A percentile compares a stretch with the other conserved stretches of the same genome.
phyloP scores from a whole-genome alignment of 2,797 vertebrate genomes.

The Philypnodon macrostomus region DNA sequence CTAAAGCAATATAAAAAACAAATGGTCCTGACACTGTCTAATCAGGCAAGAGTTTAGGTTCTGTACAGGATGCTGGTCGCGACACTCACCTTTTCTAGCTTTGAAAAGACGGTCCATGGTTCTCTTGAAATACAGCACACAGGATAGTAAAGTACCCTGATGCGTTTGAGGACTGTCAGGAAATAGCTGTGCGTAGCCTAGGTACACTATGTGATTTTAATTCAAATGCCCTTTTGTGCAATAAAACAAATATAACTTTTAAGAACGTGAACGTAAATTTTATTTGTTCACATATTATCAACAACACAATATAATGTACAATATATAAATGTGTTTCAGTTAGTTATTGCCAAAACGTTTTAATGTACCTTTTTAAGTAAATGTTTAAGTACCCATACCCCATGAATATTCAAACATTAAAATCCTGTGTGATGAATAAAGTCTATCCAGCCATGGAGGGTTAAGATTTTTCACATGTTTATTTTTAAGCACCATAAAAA shows the following conservation, averaged over 20 bases:
- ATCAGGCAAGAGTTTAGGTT: rapidly evolving
- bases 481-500: slow-evolving; percentile 81
- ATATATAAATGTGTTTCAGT: slow-evolving; percentile 3
- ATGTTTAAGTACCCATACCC: background rate
- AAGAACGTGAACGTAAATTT: slow-evolving; percentile 6
- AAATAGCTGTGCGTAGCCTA: background rate
- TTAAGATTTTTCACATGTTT: slow-evolving; percentile 74
- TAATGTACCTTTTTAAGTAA: background rate
- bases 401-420: background rate
- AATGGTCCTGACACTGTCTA: rapidly evolving
- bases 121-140: background rate
- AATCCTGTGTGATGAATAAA: slow-evolving; percentile 41
- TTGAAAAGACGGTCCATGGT: slow-evolving; percentile 72
- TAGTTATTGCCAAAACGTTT: background rate
- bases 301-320: slow-evolving; percentile 1
- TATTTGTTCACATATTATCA: slow-evolving; percentile 2
- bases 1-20: too few species aligned
- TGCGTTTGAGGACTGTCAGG: slow-evolving; percentile 32
- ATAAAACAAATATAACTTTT: background rate
- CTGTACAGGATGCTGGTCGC: too few species aligned
- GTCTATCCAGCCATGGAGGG: slow-evolving; percentile 34
- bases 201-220: too few species aligned
- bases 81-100: slow-evolving; percentile 70
- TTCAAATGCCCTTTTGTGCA: too few species aligned
- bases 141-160: slow-evolving; percentile 10